These are phyloP conservation scores for Cenopis cana DNA, from an alignment of 2,888 invertebrate genomes.

Conservation along the genomic window DNA sequence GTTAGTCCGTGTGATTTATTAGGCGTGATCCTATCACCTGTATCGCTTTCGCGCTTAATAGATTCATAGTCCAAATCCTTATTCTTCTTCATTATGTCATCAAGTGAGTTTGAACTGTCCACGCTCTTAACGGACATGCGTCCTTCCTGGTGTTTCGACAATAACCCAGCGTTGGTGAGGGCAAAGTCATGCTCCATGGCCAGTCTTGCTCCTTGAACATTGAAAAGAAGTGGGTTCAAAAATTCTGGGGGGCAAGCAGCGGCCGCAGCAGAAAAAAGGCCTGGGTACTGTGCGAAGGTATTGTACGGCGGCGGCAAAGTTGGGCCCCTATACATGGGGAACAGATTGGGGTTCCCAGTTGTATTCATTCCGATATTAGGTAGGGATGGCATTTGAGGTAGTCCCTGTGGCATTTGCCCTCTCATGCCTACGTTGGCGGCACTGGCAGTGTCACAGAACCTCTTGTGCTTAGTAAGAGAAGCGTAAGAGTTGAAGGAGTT, in stretches of 20 bases:
- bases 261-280: slow-evolving; percentile 80
- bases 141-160: slow-evolving; percentile 79
- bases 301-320: slow-evolving; percentile 87
- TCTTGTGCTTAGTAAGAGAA: slow-evolving; percentile 97
- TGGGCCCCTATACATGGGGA: slow-evolving; percentile 89
- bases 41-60: slow-evolving; percentile 63
- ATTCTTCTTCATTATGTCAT: slow-evolving; percentile 68
- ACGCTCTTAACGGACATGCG: slow-evolving; percentile 77
- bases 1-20: slow-evolving; percentile 75
- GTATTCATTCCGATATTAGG: slow-evolving; percentile 78
- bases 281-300: slow-evolving; percentile 86
- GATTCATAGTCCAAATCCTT: slow-evolving; percentile 70
- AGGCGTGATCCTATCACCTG: slow-evolving; percentile 83
- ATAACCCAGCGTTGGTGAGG: slow-evolving; percentile 82
- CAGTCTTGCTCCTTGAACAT: slow-evolving; percentile 82
- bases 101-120: slow-evolving; percentile 75
- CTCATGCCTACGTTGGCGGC: slow-evolving; percentile 77
- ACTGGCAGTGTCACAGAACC: slow-evolving; percentile 95
- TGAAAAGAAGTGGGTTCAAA: slow-evolving; percentile 87
- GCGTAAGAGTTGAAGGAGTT: slow-evolving; percentile 97
- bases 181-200: slow-evolving; percentile 82
- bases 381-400: slow-evolving; percentile 72
- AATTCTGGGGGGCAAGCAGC: slow-evolving; percentile 86
- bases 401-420: slow-evolving; percentile 74
- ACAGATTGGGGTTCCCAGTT: slow-evolving; percentile 84